Percentiles rank a stretch among this genome's conserved stretches.
Conservation (phyloP, 2,113 vertebrate genomes). For the Gymnocephalus cernua region DNA sequence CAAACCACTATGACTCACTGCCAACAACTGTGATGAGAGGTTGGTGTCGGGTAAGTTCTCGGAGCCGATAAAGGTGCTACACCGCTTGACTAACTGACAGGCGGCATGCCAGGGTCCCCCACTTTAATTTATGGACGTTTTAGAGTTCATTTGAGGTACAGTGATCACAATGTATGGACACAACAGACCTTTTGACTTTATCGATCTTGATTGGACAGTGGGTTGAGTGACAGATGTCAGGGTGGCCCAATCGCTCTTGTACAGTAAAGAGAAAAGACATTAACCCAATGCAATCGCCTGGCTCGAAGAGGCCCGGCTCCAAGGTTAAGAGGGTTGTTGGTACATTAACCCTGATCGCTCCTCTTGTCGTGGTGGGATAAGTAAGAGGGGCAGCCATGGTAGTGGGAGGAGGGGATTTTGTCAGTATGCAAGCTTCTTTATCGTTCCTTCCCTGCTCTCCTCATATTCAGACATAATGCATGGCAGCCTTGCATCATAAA, state of each 20-base stretch:
- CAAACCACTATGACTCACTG: slow-evolving; percentile 25
- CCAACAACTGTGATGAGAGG: slow-evolving; percentile 24
- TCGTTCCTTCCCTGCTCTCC: neutral
- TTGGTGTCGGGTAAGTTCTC: slow-evolving; percentile 33
- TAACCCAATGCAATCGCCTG: slow-evolving; percentile 26
- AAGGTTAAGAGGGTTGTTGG: slow-evolving; percentile 70
- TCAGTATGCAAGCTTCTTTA: neutral
- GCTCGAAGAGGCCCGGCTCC: slow-evolving; percentile 24
- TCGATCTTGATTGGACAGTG: slow-evolving; percentile 33
- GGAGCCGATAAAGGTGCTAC: neutral
- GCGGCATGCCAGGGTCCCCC: neutral
- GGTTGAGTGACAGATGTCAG: slow-evolving; percentile 55
- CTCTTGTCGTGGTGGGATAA: slow-evolving; percentile 43
- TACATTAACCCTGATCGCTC: slow-evolving; percentile 68
- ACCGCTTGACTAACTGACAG: slow-evolving; percentile 21
- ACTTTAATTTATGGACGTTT: slow-evolving; percentile 44
- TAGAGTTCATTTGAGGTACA: neutral
- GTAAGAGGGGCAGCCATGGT: neutral
- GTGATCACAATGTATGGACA: slow-evolving; percentile 18
- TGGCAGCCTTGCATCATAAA: slow-evolving; percentile 50
- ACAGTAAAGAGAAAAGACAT: slow-evolving; percentile 47
- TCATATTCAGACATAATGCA: slow-evolving; percentile 47
- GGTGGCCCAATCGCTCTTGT: slow-evolving; percentile 16
- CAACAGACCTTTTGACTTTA: slow-evolving; percentile 2
- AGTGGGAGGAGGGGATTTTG: neutral